Evolutionary conservation across 2,797 vertebrate genomes (phyloP), one percentile per base, ranked within the genome.

Genomic region (Brotula barbata): DNA sequence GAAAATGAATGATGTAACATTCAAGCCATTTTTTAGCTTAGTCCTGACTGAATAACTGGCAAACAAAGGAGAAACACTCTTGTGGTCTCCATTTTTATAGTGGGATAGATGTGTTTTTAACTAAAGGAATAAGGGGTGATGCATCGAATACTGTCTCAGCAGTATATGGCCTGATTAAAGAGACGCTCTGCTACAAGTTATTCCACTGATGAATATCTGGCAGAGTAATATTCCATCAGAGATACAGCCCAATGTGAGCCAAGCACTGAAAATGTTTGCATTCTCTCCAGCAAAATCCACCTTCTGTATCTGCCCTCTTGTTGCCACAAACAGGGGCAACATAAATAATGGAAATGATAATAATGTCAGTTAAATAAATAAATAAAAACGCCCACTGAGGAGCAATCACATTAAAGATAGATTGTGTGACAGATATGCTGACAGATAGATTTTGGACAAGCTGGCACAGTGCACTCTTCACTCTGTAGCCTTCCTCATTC

Each of bases 301-400:
- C 58, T 45, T 49, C 68, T 50, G 63, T 48, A 64, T 78, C 51
- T 78, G 64, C 73, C 66, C 63, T 70, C 3, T 9, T 76, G 64
- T 74, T 25, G 13, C 58, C 11, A 50, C n/a, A 44, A 70, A 76
- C 20, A 19, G 42, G 31, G 28, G 49, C 49, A 17, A 44, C 53
- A 84, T 86, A 79, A 84, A 80, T 85, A 82, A 84, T 84, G 53
- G 39, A 77, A 82, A 85, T 81, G 67, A 73, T 65, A 82, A 83
- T 81, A 82, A 80, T 76, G 77, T 52, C 64, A 55, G 52, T 63
- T 65, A 48, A 72, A 69, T 68, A 73, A 72, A 80, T 71, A 67
- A 58, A 78, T 49, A 41, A 66, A 48, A 37, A 41, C 12, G 43
- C 52, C 41, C 1, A 22, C 73, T 44, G 68, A 66, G 78, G 73